Conservation (phyloP, 2,888 invertebrate genomes). For the Nemapogon koenigi region DNA sequence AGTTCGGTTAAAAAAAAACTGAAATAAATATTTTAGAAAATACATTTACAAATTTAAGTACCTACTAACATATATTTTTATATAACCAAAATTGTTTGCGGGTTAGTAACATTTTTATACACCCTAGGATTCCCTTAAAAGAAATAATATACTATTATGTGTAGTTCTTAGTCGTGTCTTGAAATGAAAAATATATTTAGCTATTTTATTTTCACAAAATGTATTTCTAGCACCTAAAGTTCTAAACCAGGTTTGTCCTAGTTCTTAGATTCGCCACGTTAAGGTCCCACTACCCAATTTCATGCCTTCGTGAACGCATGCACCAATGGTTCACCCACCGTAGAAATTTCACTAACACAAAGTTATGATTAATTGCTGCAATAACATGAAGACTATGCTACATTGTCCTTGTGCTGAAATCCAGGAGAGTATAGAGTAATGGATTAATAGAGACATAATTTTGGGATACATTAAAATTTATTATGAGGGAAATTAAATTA, state of each 20-base stretch:
- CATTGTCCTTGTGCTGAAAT: slow-evolving; percentile 29
- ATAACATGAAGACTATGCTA: slow-evolving; percentile 48
- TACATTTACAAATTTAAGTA: too few species aligned
- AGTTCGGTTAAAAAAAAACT: too few species aligned
- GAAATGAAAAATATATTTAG: too few species aligned
- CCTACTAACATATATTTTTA: too few species aligned
- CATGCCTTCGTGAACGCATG: slow-evolving; percentile 56
- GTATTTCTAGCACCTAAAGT: too few species aligned
- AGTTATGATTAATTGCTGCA: slow-evolving; percentile 62
- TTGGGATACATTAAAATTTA: slow-evolving; percentile 16
- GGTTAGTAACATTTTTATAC: too few species aligned
- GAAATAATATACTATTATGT: too few species aligned
- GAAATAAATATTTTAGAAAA: too few species aligned
- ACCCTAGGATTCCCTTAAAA: too few species aligned
- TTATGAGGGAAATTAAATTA: slow-evolving; percentile 20
- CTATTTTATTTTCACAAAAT: too few species aligned
- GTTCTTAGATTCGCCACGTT: slow-evolving; percentile 37
- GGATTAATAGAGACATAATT: slow-evolving; percentile 14
- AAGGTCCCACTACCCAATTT: slow-evolving; percentile 56
- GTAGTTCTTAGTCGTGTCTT: too few species aligned
- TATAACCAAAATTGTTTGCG: too few species aligned
- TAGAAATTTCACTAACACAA: slow-evolving; percentile 60
- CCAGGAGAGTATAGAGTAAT: slow-evolving; percentile 19
- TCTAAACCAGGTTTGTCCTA: slow-evolving; percentile 33
- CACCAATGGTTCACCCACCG: slow-evolving; percentile 47